Percentiles rank a stretch among this genome's conserved stretches.
Conservation (phyloP, 2,888 invertebrate genomes). For the Malthinus flaveolus region DNA sequence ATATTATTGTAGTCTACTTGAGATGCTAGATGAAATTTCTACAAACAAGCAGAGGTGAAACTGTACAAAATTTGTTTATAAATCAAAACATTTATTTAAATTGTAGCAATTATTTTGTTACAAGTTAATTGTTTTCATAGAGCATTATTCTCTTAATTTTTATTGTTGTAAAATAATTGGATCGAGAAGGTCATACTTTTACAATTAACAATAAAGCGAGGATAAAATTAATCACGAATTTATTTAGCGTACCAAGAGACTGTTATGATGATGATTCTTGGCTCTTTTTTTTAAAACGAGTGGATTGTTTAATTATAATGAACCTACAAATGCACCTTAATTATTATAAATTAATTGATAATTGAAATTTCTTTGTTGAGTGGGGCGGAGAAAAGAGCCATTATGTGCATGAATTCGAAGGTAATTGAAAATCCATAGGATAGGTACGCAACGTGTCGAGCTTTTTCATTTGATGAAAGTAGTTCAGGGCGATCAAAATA, state of each 20-base stretch:
- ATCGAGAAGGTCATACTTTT: slow-evolving; percentile 25
- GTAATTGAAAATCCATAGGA: not conserved
- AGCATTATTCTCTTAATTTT: not conserved
- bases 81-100: not conserved
- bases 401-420: not conserved
- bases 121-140: not conserved
- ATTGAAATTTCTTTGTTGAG: not conserved
- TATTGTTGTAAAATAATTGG: slow-evolving; percentile 15
- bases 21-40: too few species aligned
- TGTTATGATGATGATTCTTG: not conserved
- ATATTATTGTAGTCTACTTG: too few species aligned
- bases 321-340: too few species aligned
- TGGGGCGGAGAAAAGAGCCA: not conserved
- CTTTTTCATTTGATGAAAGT: too few species aligned
- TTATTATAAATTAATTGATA: not conserved
- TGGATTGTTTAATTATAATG: too few species aligned
- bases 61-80: slow-evolving; percentile 9
- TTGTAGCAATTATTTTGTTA: slow-evolving; percentile 3
- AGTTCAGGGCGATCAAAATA: too few species aligned
- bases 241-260: slow-evolving; percentile 13
- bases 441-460: not conserved
- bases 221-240: slow-evolving; percentile 19
- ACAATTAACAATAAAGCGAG: slow-evolving; percentile 26
- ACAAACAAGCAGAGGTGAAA: too few species aligned
- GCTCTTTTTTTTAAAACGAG: too few species aligned